Percentiles rank a stretch among this genome's conserved stretches.
These are phyloP conservation scores for Venustaconcha ellipsiformis DNA, from an alignment of 1,140 invertebrate genomes.

Conservation along the genomic window DNA sequence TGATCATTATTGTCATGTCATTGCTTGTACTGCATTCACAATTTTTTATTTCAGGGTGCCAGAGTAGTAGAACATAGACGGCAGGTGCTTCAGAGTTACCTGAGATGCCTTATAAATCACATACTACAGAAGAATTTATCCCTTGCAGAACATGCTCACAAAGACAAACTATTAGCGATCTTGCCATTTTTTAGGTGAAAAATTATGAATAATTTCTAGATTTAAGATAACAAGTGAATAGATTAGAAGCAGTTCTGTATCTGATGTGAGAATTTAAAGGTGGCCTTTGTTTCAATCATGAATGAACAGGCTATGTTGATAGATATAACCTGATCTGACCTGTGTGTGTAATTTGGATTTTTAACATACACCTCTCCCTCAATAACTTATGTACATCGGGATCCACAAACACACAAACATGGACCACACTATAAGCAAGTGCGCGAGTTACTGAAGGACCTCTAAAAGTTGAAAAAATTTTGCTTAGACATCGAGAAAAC, in stretches of 20 bases:
- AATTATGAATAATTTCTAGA: not conserved
- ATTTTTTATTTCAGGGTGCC: conserved; percentile 75
- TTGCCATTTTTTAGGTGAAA: conserved; percentile 86
- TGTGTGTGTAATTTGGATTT: not conserved
- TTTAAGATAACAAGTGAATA: not conserved
- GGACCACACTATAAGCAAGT: too few species aligned
- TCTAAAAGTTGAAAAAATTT: too few species aligned
- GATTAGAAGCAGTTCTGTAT: not conserved
- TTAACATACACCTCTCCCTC: not conserved
- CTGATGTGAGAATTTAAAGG: too few species aligned
- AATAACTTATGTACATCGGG: too few species aligned
- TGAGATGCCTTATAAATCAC: conserved; percentile 81
- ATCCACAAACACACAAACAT: too few species aligned
- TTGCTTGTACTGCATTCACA: too few species aligned
- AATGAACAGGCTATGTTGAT: not conserved
- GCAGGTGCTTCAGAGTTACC: conserved; percentile 81
- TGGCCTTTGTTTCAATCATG: not conserved
- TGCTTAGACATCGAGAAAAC: too few species aligned
- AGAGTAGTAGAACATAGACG: conserved; percentile 84
- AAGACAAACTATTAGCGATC: conserved; percentile 78
- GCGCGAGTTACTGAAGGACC: too few species aligned
- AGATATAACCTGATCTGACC: not conserved
- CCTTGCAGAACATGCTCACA: conserved; percentile 77
- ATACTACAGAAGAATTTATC: conserved; percentile 78
- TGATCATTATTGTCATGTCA: too few species aligned